Conservation (phyloP, 2,113 vertebrate genomes). For the Propithecus coquereli region DNA sequence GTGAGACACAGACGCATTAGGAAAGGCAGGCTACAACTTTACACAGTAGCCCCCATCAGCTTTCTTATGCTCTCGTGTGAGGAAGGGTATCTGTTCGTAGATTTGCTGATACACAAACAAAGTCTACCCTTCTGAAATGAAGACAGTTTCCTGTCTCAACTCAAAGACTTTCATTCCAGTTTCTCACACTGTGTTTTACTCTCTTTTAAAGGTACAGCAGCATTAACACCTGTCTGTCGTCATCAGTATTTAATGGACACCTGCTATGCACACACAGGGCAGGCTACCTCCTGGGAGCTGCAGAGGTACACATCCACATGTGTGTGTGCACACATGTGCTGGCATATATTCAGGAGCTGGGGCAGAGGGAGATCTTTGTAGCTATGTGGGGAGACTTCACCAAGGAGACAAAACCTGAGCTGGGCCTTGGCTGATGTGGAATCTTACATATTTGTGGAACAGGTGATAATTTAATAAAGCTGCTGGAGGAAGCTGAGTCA, state of each 20-base stretch:
- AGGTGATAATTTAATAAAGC: neutral
- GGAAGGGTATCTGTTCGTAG: neutral
- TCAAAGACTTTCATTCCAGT: neutral
- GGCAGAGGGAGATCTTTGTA: neutral
- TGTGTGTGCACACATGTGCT: no score
- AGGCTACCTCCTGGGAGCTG: neutral
- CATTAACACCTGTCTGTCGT: neutral
- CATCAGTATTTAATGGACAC: neutral
- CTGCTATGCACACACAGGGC: neutral
- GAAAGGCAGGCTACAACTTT: neutral
- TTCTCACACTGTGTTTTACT: neutral
- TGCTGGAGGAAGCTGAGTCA: neutral
- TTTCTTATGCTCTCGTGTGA: neutral
- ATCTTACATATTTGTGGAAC: neutral
- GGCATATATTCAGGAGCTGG: neutral
- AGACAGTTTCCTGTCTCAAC: neutral
- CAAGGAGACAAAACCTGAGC: neutral
- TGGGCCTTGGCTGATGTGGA: neutral
- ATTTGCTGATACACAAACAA: neutral
- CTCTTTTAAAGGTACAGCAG: slow-evolving; percentile 10
- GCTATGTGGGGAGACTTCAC: neutral
- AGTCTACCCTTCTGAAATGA: neutral
- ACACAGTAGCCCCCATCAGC: neutral
- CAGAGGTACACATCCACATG: no score
- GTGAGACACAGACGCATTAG: neutral